Base-by-base conservation (phyloP, 1,140 invertebrate species). In the Rhyzopertha dominica region DNA sequence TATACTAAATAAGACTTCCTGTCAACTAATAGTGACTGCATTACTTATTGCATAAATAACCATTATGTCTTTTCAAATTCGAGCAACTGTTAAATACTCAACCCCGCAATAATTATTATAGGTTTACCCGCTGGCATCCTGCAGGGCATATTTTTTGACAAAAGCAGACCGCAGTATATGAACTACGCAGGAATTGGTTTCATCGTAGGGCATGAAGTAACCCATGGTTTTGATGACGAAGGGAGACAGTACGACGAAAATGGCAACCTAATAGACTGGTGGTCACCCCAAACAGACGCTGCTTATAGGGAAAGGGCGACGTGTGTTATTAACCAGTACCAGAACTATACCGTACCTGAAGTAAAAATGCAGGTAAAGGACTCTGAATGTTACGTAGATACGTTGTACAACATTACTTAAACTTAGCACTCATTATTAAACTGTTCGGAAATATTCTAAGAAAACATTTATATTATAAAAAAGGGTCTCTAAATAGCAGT, bases 201-300 rank as follows among this genome's bases (percentile, higher is more conserved):
- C 54, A 74, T 82, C 16, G 80, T 83, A 65, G 80, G 73, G 1
- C 73, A 74, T 45, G 73, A 74, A 59, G 72, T 74, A 8, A 71
- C 70, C n/a, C 71, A 73, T 19, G 70, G 68, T 7, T 94, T 94
- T 62, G 90, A 94, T 69, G 88, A 92, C 63, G 81, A 87, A 66
- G 85, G 86, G 31, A 77, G 89, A 9, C 87, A 93, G 71, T 95
- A 88, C 59, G 89, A 95, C 66, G 85, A 87, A 48, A 77, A 88
- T 32, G 92, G 92, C 28, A 91, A 83, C 79, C 76, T 67, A 29
- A 47, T 58, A 0, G 54, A 62, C 48, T 81, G 78, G 78, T 82
- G 80, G 79, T 68, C 72, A 41, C 41, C 49, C 12, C 43, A 49
- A n/a, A 61, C 63, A 10, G 47, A 59, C 36, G 38, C 49, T 4